These are phyloP conservation scores for Eptesicus fuscus DNA, from an alignment of 2,113 vertebrate genomes.

Conservation along the genomic window DNA sequence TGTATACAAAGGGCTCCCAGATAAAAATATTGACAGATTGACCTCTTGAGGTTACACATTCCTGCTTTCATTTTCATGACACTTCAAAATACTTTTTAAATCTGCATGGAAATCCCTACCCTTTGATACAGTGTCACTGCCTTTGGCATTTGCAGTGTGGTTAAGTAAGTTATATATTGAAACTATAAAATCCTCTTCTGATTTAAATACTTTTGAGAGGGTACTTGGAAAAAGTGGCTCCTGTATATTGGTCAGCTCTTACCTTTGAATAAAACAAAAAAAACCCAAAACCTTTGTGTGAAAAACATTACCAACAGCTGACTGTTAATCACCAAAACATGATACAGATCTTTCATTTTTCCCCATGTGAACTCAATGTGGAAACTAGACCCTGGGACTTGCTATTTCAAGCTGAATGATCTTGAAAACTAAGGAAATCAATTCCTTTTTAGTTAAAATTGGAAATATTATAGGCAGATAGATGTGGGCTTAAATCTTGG, in stretches of 20 bases:
- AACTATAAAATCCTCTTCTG: conserved; percentile 44
- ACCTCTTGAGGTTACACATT: background rate
- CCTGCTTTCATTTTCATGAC: conserved; percentile 38
- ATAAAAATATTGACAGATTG: background rate
- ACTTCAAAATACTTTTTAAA: background rate
- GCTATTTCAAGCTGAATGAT: background rate
- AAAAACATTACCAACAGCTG: background rate
- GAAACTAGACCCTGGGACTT: background rate
- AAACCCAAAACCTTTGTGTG: background rate
- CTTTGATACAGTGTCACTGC: background rate
- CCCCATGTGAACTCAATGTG: background rate
- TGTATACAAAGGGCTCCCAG: background rate
- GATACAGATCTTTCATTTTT: background rate
- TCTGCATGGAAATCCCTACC: conserved; percentile 31
- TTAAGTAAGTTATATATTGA: conserved; percentile 32
- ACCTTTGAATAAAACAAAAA: background rate
- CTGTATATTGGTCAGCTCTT: background rate
- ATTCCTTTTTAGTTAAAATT: background rate
- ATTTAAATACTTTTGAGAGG: background rate
- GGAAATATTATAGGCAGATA: background rate
- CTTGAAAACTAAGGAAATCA: background rate
- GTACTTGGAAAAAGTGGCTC: background rate
- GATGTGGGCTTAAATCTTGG: background rate
- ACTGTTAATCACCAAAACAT: background rate
- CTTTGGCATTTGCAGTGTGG: conserved; percentile 54